Base-by-base conservation (phyloP, 2,113 vertebrate species). In the Coptodon rendalli region DNA sequence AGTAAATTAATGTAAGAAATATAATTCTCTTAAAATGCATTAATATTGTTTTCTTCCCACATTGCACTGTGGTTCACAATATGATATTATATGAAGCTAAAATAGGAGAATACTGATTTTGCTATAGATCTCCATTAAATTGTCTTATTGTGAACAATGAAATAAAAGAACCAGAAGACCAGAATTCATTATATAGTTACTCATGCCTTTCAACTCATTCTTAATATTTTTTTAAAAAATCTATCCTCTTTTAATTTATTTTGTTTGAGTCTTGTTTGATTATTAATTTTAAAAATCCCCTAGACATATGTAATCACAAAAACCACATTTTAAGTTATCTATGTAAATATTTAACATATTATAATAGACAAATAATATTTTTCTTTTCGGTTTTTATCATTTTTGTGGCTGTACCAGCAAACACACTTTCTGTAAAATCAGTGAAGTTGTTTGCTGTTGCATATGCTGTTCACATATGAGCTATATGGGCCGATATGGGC, bases 381-480 rank as follows among this genome's bases (percentile, higher is more conserved):
- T 7, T 52, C 19, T 54, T 54, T 22, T 54, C 52, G 1, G 5
- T n/a, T 54, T 22, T 54, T 22, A 54, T 11, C 22, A 54, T 22
- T 54, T 54, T n/a, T 54, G n/a, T 54, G 52, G 52, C 19, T 9
- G 0, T 11, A 54, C 9, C 52, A 11, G 52, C 52, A 54, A 54
- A 54, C 52, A 53, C 52, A 53, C 5, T 53, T 53, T 53, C 52
- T 53, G 52, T 53, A 53, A 22, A 22, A 53, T 10, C 52, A 53
- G 52, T 53, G 19, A 53, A 10, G 9, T n/a, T 0, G 19, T 53
- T n/a, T 11, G 52, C 0, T 53, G n/a, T 52, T n/a, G 50, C 2
- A 19, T 52, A 52, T 53, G 19, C 9, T 53, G 19, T 53, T 53
- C 9, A 10, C 19, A 53, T 53, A 53, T 53, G 52, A 6, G 5